Conservation (phyloP, 2,113 vertebrate species). For the Hypocryptadius cinnamomeus region DNA sequence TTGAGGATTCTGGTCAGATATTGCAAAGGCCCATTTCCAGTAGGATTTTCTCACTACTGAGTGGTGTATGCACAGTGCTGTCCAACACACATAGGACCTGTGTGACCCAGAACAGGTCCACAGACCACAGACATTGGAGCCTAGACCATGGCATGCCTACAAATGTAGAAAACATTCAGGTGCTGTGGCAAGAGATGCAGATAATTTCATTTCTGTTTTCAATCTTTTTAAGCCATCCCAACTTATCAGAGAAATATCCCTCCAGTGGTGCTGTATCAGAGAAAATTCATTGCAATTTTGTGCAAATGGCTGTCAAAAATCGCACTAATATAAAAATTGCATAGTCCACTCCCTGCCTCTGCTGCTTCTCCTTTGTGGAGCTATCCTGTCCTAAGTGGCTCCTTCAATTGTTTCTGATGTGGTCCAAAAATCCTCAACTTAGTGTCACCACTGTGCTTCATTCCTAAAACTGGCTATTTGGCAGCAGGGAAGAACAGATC, state of each 20-base stretch:
- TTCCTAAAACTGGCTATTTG: neutral
- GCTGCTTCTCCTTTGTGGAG: neutral
- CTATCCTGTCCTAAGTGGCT: neutral
- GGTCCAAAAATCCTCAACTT: neutral
- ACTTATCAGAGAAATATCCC: neutral
- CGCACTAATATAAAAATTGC: neutral
- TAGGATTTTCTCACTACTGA: neutral
- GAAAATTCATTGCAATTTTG: neutral
- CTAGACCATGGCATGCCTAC: neutral
- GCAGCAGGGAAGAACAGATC: neutral
- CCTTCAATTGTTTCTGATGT: neutral
- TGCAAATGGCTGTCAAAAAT: neutral
- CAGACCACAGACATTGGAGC: neutral
- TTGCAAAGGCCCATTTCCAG: neutral
- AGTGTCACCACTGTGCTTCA: neutral
- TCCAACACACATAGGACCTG: neutral
- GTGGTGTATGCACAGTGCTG: neutral
- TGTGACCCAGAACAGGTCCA: neutral
- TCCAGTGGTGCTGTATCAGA: neutral
- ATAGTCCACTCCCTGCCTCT: neutral
- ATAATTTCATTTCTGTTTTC: neutral
- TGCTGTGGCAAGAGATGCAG: neutral
- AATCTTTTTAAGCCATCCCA: neutral
- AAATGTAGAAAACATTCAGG: neutral
- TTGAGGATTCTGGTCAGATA: neutral